Conservation (phyloP, 2,888 invertebrate species). For the Bombyx huttoni region DNA sequence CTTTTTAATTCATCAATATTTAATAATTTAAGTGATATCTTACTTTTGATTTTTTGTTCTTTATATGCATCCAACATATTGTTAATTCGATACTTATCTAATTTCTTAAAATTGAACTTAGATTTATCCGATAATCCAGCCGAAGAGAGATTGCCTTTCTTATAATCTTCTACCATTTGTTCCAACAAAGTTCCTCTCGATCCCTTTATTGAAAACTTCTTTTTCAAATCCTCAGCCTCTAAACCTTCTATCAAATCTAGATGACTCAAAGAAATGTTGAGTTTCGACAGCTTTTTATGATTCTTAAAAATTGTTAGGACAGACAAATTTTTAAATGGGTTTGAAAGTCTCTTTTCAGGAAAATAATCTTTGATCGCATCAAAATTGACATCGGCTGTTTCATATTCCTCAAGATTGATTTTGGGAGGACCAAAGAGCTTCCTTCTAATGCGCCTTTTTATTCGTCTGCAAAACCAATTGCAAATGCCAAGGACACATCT, state of each 20-base stretch:
- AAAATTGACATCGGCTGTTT: slow-evolving; percentile 18
- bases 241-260: slow-evolving; percentile 19
- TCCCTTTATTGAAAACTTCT: slow-evolving; percentile 10
- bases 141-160: slow-evolving; percentile 11
- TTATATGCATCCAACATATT: slow-evolving; percentile 4
- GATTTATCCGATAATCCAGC: slow-evolving; percentile 8
- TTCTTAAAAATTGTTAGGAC: slow-evolving; percentile 18
- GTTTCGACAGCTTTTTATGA: slow-evolving; percentile 13
- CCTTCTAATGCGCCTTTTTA: slow-evolving; percentile 19
- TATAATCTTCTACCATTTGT: slow-evolving; percentile 14
- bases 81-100: slow-evolving; percentile 7
- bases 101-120: slow-evolving; percentile 8
- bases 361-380: slow-evolving; percentile 16
- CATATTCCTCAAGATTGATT: slow-evolving; percentile 17
- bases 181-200: slow-evolving; percentile 11
- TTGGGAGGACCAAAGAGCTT: slow-evolving; percentile 17
- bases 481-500: slow-evolving; percentile 15
- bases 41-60: slow-evolving; percentile 2
- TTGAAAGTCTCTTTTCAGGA: slow-evolving; percentile 4
- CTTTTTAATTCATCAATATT: slow-evolving; percentile 11
- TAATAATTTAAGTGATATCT: slow-evolving; percentile 5
- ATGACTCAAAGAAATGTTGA: slow-evolving; percentile 14
- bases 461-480: slow-evolving; percentile 15
- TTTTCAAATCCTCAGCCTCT: slow-evolving; percentile 12
- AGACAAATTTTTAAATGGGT: neutral